Conservation (phyloP, 1,140 invertebrate species). For the Heliconius nattereri region DNA sequence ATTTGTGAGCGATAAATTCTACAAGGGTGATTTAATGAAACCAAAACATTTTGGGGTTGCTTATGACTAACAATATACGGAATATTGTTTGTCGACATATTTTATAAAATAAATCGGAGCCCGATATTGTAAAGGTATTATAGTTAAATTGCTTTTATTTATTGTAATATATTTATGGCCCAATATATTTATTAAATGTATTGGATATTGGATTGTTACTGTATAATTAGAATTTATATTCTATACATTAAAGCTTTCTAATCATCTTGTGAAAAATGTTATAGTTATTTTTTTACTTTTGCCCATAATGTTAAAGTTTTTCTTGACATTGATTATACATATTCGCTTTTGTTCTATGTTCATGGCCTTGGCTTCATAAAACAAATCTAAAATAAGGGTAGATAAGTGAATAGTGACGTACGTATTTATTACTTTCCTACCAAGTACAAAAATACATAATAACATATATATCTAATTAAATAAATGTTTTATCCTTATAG, state of each 20-base stretch:
- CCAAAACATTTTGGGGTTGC: conserved; percentile 58
- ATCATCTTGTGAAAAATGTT: not conserved
- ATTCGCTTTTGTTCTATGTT: not conserved
- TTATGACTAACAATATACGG: conserved; percentile 34
- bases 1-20: conserved; percentile 59
- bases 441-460: not conserved
- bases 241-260: not conserved
- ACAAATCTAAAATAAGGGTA: not conserved
- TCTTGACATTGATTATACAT: not conserved
- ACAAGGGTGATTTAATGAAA: conserved; percentile 73
- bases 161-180: not conserved
- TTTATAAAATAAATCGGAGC: conserved; percentile 36
- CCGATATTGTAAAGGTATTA: not conserved
- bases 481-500: conserved; percentile 17
- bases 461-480: conserved; percentile 18
- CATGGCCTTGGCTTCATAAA: not conserved
- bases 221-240: not conserved
- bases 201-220: not conserved
- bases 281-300: too few relatives aligned
- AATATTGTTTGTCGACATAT: conserved; percentile 27
- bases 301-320: not conserved
- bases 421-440: not conserved
- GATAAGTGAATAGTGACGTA: not conserved
- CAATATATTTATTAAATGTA: not conserved
- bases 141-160: conserved; percentile 3